phyloP scores from a whole-genome alignment of 2,888 invertebrate genomes.

The Lordiphosa fenestrarum region DNA sequence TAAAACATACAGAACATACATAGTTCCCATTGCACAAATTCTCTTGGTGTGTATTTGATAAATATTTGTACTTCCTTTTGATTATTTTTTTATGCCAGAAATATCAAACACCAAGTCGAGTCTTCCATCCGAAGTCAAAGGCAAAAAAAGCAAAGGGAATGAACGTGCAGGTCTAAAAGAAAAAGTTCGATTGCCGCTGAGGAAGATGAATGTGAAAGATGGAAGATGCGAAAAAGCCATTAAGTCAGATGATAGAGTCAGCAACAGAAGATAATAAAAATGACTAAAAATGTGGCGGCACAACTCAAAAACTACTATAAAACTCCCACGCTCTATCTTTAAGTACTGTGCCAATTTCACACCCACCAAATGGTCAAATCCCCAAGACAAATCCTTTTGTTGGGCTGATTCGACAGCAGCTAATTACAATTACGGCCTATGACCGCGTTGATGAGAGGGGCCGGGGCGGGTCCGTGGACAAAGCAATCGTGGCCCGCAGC shows the following conservation, averaged over 20 bases:
- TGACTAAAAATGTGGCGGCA: not conserved
- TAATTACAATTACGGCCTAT: slow-evolving; percentile 62
- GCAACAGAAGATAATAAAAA: not conserved
- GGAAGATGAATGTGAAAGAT: slow-evolving; percentile 8
- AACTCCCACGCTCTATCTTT: slow-evolving; percentile 41
- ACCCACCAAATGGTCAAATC: slow-evolving; percentile 7
- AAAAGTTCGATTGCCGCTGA: slow-evolving; percentile 10
- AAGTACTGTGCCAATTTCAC: slow-evolving; percentile 23
- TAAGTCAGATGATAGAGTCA: slow-evolving; percentile 1
- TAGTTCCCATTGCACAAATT: too few relatives aligned
- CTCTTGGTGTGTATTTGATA: too few relatives aligned
- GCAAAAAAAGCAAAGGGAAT: slow-evolving; percentile 5
- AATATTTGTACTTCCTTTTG: not conserved
- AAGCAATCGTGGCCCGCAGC: slow-evolving; percentile 32
- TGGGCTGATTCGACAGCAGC: slow-evolving; percentile 41
- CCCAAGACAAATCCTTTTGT: slow-evolving; percentile 39
- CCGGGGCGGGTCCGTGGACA: slow-evolving; percentile 20
- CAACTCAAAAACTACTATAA: not conserved
- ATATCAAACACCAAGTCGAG: slow-evolving; percentile 5
- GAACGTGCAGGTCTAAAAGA: slow-evolving; percentile 3
- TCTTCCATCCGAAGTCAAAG: slow-evolving; percentile 5
- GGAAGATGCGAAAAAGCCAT: slow-evolving; percentile 5
- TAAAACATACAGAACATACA: too few relatives aligned
- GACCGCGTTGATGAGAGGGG: slow-evolving; percentile 2
- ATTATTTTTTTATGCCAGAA: not conserved